A percentile compares a stretch with the other conserved stretches of the same genome.
These are phyloP conservation scores for Stegodyphus mimosarum DNA, from an alignment of 1,140 invertebrate genomes.

Conservation along the genomic window DNA sequence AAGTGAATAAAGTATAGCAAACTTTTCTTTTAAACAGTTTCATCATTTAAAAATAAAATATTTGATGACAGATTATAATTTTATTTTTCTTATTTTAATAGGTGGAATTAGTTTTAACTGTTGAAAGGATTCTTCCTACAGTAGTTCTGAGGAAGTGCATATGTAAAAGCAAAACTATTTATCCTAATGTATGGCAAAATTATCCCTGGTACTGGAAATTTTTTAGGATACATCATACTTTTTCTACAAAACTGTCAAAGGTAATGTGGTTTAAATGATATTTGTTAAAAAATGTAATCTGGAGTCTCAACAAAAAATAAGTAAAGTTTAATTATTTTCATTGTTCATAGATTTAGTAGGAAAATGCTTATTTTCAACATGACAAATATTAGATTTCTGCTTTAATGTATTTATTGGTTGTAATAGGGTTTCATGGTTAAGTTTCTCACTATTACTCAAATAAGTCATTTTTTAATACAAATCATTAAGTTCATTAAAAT, in stretches of 20 bases:
- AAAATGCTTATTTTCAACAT: no score
- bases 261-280: neutral
- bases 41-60: neutral
- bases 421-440: no score
- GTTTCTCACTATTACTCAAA: no score
- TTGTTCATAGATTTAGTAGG: no score
- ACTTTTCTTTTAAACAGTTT: neutral
- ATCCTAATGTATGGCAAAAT: constrained; percentile 66
- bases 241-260: constrained; percentile 16
- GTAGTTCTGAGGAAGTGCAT: constrained; percentile 68
- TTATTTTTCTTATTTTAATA: constrained; percentile 42
- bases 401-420: no score
- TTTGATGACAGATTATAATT: neutral
- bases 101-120: constrained; percentile 70
- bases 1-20: neutral
- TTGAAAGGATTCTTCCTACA: constrained; percentile 69
- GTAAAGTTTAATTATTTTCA: no score
- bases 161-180: constrained; percentile 65
- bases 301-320: no score
- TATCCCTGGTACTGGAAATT: constrained; percentile 36
- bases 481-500: no score
- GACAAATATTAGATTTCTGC: no score
- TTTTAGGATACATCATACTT: constrained; percentile 5
- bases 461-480: no score
- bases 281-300: no score